Evolutionary conservation across 1,140 invertebrate species (phyloP), one percentile per base, ranked within the genome.

Genomic region (Drosophila willistoni): DNA sequence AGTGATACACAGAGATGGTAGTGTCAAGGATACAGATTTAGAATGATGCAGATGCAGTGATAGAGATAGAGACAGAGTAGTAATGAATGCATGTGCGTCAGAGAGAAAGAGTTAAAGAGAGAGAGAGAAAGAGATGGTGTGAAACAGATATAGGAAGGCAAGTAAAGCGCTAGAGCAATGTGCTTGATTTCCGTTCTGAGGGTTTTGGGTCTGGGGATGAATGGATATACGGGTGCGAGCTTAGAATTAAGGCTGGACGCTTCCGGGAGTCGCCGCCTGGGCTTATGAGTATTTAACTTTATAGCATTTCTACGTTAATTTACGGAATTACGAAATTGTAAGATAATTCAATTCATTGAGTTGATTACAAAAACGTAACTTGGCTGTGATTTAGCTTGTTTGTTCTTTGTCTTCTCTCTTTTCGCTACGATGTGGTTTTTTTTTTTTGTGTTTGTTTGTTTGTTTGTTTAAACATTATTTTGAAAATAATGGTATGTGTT

Each of bases 261-360:
- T 68, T 63, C 66, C 44, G 44, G 44, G 44, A 51, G 44, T 51
- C 44, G 44, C 44, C 44, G 44, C 44, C 44, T 75, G 55, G 76
- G 65, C 71, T 71, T 78, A 65, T 78, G 74, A 90, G 87, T 90
- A 90, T 90, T 90, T 85, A 90, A 73, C 67, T 67, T 73, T 78
- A 29, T 29, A 85, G 82, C 77, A 51, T 75, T 79, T 73, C 69
- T 73, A 75, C 36, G 36, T 39, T 39, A 39, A 61, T 77, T 72
- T 79, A 71, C 55, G 36, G 34, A 56, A 57, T 55, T 59, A 57
- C 47, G 14, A 33, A 56, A 12, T 13, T 39, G 29, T 22, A 57
- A 68, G 78, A 70, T 64, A 85, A 81, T 70, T 86, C 68, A 73
- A 74, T 74, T 72, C n/a, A 64, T 54, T 71, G 62, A 78, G 62